Conservation (phyloP, 2,797 vertebrate species). For the Lindbergichthys nudifrons region DNA sequence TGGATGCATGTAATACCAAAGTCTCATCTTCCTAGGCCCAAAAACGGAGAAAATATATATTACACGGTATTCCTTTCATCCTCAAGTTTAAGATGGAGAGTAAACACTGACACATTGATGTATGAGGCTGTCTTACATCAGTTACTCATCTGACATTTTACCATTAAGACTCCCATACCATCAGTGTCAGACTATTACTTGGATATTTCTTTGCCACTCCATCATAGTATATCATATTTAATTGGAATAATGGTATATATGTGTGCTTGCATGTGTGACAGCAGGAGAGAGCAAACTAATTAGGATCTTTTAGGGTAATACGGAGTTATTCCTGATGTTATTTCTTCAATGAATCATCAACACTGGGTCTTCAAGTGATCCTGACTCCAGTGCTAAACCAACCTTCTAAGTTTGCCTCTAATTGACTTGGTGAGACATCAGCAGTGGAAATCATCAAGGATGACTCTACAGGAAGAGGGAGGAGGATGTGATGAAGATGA, state of each 20-base stretch:
- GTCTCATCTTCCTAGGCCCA: constrained; percentile 13
- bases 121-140: constrained; percentile 51
- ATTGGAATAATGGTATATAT: constrained; percentile 3
- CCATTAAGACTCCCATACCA: constrained; percentile 22
- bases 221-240: constrained; percentile 17
- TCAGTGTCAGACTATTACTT: constrained; percentile 24
- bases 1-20: neutral
- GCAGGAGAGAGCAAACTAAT: constrained; percentile 32
- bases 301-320: constrained; percentile 24
- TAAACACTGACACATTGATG: constrained; percentile 54
- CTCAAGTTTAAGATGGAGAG: constrained; percentile 29
- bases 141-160: constrained; percentile 48
- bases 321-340: constrained; percentile 43
- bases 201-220: constrained; percentile 9
- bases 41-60: constrained; percentile 30
- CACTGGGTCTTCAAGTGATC: constrained; percentile 33
- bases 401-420: constrained; percentile 42
- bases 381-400: constrained; percentile 47
- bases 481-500: constrained; percentile 60
- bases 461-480: constrained; percentile 52
- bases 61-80: constrained; percentile 6
- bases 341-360: constrained; percentile 57
- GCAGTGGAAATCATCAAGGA: constrained; percentile 52
- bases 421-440: constrained; percentile 50
- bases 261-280: neutral